These are phyloP conservation scores for Cacoxenus indagator DNA, from an alignment of 2,888 invertebrate species.

Conservation along the genomic window DNA sequence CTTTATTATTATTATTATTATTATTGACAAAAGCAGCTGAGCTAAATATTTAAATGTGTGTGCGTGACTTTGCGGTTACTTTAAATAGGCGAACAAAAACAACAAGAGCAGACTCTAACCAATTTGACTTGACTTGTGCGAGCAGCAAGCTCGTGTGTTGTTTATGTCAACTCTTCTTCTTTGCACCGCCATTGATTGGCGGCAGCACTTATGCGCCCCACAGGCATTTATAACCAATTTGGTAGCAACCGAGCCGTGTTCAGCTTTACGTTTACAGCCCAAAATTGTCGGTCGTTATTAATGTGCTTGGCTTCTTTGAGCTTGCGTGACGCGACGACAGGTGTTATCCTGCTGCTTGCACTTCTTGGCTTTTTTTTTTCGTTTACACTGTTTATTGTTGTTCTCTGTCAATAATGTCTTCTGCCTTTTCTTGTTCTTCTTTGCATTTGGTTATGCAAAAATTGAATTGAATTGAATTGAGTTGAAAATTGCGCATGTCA, in stretches of 20 bases:
- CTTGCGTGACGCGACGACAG: too few relatives aligned
- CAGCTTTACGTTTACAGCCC: neutral
- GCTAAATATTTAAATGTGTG: neutral
- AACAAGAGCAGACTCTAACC: too few relatives aligned
- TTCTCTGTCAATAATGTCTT: too few relatives aligned
- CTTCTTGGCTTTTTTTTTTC: too few relatives aligned
- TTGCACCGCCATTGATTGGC: slow-evolving; percentile 10
- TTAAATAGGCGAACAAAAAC: neutral
- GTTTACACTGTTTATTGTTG: too few relatives aligned
- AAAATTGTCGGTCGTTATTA: slow-evolving; percentile 15
- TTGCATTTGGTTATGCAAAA: neutral
- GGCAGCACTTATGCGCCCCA: slow-evolving; percentile 7
- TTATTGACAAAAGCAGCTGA: too few relatives aligned
- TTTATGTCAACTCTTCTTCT: slow-evolving; percentile 23
- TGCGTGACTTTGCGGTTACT: neutral
- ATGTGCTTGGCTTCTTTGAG: neutral
- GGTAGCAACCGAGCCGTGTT: neutral
- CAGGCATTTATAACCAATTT: neutral
- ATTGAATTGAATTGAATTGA: neutral
- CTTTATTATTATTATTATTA: neutral
- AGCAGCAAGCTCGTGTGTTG: slow-evolving; percentile 54
- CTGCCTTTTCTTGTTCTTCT: neutral
- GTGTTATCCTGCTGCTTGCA: too few relatives aligned
- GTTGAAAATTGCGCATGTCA: slow-evolving; percentile 30
- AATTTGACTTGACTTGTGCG: too few relatives aligned